Evolutionary conservation across 2,888 invertebrate species (phyloP).

Genomic region (Crioceris asparagi): DNA sequence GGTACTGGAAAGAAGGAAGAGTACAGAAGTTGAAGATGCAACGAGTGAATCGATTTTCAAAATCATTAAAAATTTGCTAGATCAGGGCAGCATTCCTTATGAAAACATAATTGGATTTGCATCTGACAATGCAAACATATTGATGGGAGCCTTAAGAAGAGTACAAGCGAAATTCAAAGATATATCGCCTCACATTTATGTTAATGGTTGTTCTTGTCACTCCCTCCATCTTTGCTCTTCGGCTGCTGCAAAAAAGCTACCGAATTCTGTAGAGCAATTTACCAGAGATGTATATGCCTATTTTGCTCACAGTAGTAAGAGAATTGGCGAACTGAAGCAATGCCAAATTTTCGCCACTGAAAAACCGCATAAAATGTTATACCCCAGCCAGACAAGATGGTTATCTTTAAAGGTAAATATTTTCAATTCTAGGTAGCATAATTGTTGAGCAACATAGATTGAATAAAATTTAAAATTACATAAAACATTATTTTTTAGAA

Average conservation of each 20-base stretch:
- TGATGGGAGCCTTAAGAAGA: constrained; percentile 4
- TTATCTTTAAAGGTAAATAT: no score
- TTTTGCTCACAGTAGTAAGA: constrained; percentile 6
- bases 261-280: constrained; percentile 5
- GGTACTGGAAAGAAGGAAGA: neutral
- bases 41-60: neutral
- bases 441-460: no score
- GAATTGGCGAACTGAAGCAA: constrained; percentile 2
- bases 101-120: constrained; percentile 4
- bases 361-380: constrained; percentile 3
- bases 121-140: constrained; percentile 3
- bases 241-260: constrained; percentile 3
- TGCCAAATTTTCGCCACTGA: constrained; percentile 3
- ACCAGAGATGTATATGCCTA: constrained; percentile 4
- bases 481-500: no score
- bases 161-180: constrained; percentile 6
- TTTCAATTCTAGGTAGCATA: no score
- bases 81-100: neutral
- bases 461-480: no score
- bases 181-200: constrained; percentile 1
- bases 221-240: constrained; percentile 2
- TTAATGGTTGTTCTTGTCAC: constrained; percentile 6
- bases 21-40: neutral
- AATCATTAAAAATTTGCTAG: neutral
- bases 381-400: neutral